Evolutionary conservation across 2,888 invertebrate genomes (phyloP).

Genomic region (Xanthostigma xanthostigma): DNA sequence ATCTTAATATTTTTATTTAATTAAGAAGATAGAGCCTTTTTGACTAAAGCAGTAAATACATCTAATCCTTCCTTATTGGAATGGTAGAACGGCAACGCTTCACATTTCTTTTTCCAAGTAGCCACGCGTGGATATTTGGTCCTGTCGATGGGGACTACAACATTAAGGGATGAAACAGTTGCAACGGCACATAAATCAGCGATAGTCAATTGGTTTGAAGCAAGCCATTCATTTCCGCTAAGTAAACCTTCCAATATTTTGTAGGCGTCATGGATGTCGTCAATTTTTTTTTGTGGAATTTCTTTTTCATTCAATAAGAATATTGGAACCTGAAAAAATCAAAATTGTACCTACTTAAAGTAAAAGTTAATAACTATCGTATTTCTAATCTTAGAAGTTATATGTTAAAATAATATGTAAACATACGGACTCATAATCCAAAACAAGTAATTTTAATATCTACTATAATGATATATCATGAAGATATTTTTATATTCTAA

Average conservation of each 20-base stretch:
- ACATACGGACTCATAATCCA: too few relatives aligned
- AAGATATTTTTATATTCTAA: too few relatives aligned
- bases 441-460: too few relatives aligned
- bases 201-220: slow-evolving; percentile 34
- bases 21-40: slow-evolving; percentile 6
- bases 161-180: slow-evolving; percentile 20
- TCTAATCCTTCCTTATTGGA: slow-evolving; percentile 29
- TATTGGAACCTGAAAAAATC: slow-evolving; percentile 23
- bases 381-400: too few relatives aligned
- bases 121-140: slow-evolving; percentile 20
- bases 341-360: too few relatives aligned
- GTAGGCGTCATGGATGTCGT: slow-evolving; percentile 30
- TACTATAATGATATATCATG: too few relatives aligned
- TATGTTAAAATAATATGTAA: too few relatives aligned
- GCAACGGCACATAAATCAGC: slow-evolving; percentile 35
- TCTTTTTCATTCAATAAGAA: slow-evolving; percentile 23
- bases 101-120: slow-evolving; percentile 21
- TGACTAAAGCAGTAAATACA: slow-evolving; percentile 20
- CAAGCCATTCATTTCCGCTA: slow-evolving; percentile 30
- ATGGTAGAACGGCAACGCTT: slow-evolving; percentile 23
- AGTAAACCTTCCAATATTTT: slow-evolving; percentile 32
- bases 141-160: slow-evolving; percentile 22
- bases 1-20: too few relatives aligned
- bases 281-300: slow-evolving; percentile 23
- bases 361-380: background rate